Evolutionary conservation across 2,797 vertebrate genomes (phyloP).

Genomic region (Cephalopachus bancanus): DNA sequence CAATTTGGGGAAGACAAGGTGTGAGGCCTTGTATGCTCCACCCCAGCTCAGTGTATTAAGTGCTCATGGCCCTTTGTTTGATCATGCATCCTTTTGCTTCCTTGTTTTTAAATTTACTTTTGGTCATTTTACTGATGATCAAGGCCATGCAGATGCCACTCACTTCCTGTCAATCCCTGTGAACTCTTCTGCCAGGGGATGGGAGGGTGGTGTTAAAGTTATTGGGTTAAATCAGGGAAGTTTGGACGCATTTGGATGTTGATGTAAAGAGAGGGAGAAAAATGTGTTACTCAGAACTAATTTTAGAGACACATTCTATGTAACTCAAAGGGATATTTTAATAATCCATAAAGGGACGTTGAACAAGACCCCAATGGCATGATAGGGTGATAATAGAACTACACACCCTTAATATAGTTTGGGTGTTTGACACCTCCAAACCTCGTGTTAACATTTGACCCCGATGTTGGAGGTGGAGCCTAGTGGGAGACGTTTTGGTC

Average conservation of each 20-base stretch:
- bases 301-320: neutral
- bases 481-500: too few relatives aligned
- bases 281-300: neutral
- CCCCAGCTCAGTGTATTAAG: rapidly evolving
- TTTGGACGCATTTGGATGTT: neutral
- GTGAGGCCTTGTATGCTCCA: neutral
- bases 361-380: neutral
- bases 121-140: neutral
- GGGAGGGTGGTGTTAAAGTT: neutral
- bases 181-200: neutral
- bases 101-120: neutral
- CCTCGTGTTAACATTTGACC: too few relatives aligned
- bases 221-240: neutral
- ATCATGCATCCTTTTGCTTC: neutral
- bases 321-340: neutral
- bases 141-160: neutral
- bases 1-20: slow-evolving; percentile 83
- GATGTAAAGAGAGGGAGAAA: neutral
- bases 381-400: neutral
- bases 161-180: neutral
- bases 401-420: too few relatives aligned
- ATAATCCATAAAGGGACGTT: neutral
- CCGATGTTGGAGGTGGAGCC: too few relatives aligned
- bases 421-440: too few relatives aligned
- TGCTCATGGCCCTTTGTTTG: neutral